Evolutionary conservation across 2,113 vertebrate species (phyloP).

Genomic region (Anhinga rufa): DNA sequence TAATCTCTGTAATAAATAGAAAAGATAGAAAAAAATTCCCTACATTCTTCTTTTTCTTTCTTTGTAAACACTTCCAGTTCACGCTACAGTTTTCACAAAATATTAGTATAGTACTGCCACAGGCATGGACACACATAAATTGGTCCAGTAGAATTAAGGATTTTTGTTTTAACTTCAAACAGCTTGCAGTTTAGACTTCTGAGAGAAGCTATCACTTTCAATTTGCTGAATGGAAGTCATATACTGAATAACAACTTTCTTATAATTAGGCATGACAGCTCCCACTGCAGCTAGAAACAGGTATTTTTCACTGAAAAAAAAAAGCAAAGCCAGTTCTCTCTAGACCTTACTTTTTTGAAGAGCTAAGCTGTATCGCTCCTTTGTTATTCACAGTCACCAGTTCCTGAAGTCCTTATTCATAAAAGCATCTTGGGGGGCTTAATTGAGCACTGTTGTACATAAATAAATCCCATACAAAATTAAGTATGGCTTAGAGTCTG

Average conservation of each 20-base stretch:
- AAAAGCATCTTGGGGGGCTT: background rate
- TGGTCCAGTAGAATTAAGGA: background rate
- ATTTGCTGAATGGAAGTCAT: background rate
- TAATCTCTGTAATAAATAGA: background rate
- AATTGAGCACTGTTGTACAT: background rate
- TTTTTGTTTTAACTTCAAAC: background rate
- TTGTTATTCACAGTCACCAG: background rate
- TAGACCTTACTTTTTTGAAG: background rate
- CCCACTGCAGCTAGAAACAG: background rate
- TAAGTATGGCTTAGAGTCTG: background rate
- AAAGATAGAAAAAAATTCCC: background rate
- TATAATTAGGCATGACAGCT: background rate
- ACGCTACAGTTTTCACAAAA: background rate
- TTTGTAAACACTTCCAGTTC: background rate
- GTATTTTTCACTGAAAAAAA: background rate
- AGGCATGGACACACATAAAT: background rate
- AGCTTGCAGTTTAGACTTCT: background rate
- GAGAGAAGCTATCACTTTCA: background rate
- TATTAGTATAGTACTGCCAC: background rate
- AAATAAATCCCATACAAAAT: background rate
- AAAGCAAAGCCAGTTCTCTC: background rate
- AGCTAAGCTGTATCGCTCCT: background rate
- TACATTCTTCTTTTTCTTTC: background rate
- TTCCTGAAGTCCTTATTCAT: background rate
- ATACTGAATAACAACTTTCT: background rate